These are phyloP conservation scores for Chrysotoxum bicinctum DNA, from an alignment of 2,888 invertebrate genomes.

Conservation along the genomic window DNA sequence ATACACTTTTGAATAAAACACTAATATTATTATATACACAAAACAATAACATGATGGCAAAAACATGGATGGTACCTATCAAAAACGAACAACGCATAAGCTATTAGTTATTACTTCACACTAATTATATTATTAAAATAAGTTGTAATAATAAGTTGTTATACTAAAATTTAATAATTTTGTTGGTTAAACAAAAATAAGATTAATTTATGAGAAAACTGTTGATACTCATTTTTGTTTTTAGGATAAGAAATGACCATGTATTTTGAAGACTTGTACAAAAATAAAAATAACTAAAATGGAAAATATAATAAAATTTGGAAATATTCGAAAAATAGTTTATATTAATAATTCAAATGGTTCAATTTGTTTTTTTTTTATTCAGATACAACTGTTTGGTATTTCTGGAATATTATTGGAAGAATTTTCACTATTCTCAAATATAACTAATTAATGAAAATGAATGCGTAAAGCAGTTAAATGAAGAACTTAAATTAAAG, in stretches of 20 bases:
- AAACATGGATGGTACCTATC: constrained; percentile 2
- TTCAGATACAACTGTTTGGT: neutral
- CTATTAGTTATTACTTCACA: neutral
- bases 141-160: neutral
- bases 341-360: neutral
- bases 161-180: neutral
- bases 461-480: no score
- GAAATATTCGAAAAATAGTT: neutral
- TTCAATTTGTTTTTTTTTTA: neutral
- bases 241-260: constrained; percentile 22
- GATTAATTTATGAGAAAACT: neutral
- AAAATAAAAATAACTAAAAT: neutral
- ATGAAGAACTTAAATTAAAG: no score
- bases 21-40: neutral
- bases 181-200: neutral
- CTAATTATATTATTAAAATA: neutral
- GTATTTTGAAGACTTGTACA: constrained; percentile 32
- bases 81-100: neutral
- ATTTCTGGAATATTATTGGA: no score
- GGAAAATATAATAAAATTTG: neutral
- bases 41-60: neutral
- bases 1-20: no score
- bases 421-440: no score
- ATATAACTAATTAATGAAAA: no score
- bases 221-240: neutral